Conservation (phyloP, 2,797 vertebrate genomes). For the Lepidocolaptes lacrymiger region DNA sequence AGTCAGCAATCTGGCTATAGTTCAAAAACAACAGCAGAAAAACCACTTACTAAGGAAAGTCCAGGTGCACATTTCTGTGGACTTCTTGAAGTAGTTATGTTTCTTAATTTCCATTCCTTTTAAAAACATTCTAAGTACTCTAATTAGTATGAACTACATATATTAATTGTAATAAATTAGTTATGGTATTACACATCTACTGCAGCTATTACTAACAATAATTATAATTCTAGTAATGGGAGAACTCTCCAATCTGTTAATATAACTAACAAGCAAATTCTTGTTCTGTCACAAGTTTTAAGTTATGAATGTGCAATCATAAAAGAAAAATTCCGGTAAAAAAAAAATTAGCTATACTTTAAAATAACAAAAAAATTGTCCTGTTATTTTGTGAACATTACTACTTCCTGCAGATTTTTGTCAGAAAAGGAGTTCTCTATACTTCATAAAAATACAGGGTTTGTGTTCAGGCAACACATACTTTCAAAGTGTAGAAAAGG, state of each 20-base stretch:
- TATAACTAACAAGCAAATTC: background rate
- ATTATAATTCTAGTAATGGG: background rate
- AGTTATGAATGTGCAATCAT: background rate
- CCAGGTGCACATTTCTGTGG: accelerated
- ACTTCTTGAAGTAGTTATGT: background rate
- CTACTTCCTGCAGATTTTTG: background rate
- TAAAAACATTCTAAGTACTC: background rate
- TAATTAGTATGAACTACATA: background rate
- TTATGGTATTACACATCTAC: background rate
- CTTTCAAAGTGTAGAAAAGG: background rate
- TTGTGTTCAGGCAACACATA: background rate
- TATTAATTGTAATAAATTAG: background rate
- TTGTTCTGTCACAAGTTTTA: background rate
- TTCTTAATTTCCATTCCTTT: background rate
- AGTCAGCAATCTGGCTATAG: background rate
- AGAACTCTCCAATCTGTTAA: background rate
- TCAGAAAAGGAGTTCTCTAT: background rate
- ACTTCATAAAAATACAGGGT: background rate
- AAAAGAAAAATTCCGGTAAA: background rate
- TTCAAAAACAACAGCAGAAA: background rate
- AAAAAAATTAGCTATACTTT: background rate
- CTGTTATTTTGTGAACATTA: background rate
- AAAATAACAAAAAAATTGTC: background rate
- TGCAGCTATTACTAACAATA: background rate
- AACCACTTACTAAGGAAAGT: background rate